A percentile compares a stretch with the other conserved stretches of the same genome.
Evolutionary conservation across 1,140 invertebrate species (phyloP).

Genomic region (Patella vulgata): DNA sequence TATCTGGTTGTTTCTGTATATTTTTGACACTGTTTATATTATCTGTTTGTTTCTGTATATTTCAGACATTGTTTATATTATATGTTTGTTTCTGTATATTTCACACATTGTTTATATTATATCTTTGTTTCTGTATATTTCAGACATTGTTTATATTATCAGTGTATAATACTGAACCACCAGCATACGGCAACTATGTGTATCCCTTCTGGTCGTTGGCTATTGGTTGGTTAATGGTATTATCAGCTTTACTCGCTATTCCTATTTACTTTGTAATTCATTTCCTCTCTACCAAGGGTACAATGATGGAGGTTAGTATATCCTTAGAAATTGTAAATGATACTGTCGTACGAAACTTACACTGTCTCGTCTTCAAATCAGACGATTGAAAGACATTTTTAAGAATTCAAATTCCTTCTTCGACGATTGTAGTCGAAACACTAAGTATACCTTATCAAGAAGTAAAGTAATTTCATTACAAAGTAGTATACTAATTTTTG

Average conservation of each 20-base stretch:
- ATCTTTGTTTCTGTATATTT: conserved; percentile 16
- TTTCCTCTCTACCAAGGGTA: conserved; percentile 63
- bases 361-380: background rate
- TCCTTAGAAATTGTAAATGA: background rate
- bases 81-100: too few species aligned
- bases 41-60: too few species aligned
- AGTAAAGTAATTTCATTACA: background rate
- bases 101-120: too few species aligned
- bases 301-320: conserved; percentile 44
- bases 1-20: too few species aligned
- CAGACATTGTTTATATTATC: conserved; percentile 53
- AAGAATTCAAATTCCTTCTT: background rate
- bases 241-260: conserved; percentile 72
- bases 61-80: too few species aligned
- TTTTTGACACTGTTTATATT: too few species aligned
- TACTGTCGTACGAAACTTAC: background rate
- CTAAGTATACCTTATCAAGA: background rate
- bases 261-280: conserved; percentile 72
- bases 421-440: background rate
- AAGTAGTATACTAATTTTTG: background rate
- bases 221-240: conserved; percentile 74
- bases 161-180: conserved; percentile 28
- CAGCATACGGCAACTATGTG: conserved; percentile 56
- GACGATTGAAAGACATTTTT: background rate
- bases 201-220: conserved; percentile 74